Evolutionary conservation across 2,888 invertebrate species (phyloP), one percentile per base, ranked within the genome.

Genomic region (Amaurobius ferox): DNA sequence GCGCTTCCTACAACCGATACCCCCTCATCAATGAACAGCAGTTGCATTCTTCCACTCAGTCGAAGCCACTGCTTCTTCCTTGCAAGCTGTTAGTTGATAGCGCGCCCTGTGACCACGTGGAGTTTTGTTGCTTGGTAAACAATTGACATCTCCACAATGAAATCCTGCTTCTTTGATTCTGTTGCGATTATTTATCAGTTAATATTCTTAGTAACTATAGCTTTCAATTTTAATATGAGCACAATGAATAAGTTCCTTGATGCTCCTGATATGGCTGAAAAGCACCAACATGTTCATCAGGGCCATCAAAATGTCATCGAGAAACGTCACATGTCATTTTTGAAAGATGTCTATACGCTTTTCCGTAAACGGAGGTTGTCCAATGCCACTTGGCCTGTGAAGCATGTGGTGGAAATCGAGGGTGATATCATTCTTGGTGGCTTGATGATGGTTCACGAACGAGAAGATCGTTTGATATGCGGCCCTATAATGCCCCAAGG

Each of bases 401-500:
- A 96, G 90, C 94, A 95, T 90, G 96, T 96, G 89, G 96, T 97
- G 0, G 94, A 95, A 5, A 94, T 97, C 67, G 96, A 96, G 90
- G 98, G 98, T 0, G 95, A 97, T 90, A 93, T 98, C 66, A 94
- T 97, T 9, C 93, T 98, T 0, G 98, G 98, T 6, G 98, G 97
- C 0, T 92, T 98, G 67, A 97, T 98, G 96, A 98, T 98, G 96
- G 95, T 98, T 0, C 98, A 98, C 91, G 97, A 97, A 90, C 93
- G 98, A 26, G 96, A 96, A 89, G 97, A 97, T 89, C 94, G 94
- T 64, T 94, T 95, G 90, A 96, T 95, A 0, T 98, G 98, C 90
- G 98, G 98, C 0, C 96, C 96, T 0, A 95, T 98, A 62, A 98
- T 98, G 97, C 96, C 97, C 0, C 97, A 98, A 91, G 97, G 97